Base-by-base conservation (phyloP, 1,140 invertebrate genomes). In the Trachymyrmex cornetzi region DNA sequence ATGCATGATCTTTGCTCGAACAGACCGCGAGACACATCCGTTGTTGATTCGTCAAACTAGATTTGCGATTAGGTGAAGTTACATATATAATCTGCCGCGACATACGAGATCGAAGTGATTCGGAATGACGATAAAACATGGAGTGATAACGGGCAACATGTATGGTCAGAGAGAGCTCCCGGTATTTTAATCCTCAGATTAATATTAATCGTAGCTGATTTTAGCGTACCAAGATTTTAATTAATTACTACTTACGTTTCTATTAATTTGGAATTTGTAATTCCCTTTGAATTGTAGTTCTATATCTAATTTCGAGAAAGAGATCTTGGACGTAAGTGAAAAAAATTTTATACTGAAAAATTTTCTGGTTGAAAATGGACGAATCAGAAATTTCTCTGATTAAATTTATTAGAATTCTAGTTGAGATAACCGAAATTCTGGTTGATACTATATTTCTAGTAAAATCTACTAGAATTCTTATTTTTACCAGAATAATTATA, bases 51-150 rank as follows among this genome's bases (percentile, higher is more conserved):
- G 30, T 80, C 48, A 27, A 81, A 44, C 22, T 38, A 22, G 12
- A 44, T 48, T 44, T 6, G 27, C 64, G 11, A 24, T 69, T 55
- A 9, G 63, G n/a, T 80, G 30, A 81, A 69, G 16, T 71, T 34
- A 1, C 24, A 67, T 66, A 14, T 14, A n/a, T 67, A 69, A 79
- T 50, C 24, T 30, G 22, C 6, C 44, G 48, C 48, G 16, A 19
- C 3, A 53, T 24, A 69, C 48, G n/a, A n/a, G 48, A 5, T 4
- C 11, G 11, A 80, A 69, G 9, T 69, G 48, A 53, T 67, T 67
- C 19, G 44, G 16, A 30, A 9, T 2, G 22, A 80, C 9, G 48
- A 81, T 55, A 69, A 81, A 22, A 1, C n/a, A 1, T 34, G 6
- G 9, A 67, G 0, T 55, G 48, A 81, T 81, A 69, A 79, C 16